phyloP scores from a whole-genome alignment of 2,113 vertebrate species.

The Rhinolophus ferrumequinum region DNA sequence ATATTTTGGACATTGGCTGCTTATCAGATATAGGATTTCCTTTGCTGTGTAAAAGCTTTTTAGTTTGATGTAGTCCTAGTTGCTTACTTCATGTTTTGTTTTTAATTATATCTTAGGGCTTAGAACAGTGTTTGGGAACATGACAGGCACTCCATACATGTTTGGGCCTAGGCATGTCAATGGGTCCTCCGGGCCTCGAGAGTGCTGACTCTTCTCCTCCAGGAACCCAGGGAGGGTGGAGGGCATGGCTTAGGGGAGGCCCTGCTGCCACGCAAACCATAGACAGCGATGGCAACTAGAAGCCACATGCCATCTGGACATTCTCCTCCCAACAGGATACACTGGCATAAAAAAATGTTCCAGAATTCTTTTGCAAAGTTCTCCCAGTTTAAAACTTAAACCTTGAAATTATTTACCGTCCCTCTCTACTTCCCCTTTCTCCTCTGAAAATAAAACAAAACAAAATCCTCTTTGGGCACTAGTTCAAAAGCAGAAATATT shows the following conservation, averaged over 20 bases:
- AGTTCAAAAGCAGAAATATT: constrained; percentile 48
- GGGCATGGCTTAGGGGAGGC: background rate
- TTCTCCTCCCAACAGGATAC: background rate
- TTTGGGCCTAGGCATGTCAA: background rate
- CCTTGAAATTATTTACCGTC: background rate
- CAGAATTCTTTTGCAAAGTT: background rate
- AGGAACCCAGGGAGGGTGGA: background rate
- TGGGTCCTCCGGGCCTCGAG: background rate
- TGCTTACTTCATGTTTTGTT: background rate
- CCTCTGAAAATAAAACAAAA: background rate
- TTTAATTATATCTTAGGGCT: background rate
- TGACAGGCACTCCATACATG: background rate
- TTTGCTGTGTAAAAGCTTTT: background rate
- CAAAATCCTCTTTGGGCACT: background rate
- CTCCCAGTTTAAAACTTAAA: background rate
- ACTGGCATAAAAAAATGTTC: background rate
- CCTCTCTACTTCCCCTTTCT: background rate
- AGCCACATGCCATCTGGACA: accelerated
- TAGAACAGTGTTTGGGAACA: background rate
- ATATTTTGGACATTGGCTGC: background rate
- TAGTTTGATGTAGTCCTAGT: background rate
- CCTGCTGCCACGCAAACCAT: accelerated
- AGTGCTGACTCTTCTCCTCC: background rate
- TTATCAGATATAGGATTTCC: background rate
- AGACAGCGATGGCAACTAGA: background rate